Base-by-base conservation (phyloP, 2,797 vertebrate species). In the Pseudomugil gertrudae region DNA sequence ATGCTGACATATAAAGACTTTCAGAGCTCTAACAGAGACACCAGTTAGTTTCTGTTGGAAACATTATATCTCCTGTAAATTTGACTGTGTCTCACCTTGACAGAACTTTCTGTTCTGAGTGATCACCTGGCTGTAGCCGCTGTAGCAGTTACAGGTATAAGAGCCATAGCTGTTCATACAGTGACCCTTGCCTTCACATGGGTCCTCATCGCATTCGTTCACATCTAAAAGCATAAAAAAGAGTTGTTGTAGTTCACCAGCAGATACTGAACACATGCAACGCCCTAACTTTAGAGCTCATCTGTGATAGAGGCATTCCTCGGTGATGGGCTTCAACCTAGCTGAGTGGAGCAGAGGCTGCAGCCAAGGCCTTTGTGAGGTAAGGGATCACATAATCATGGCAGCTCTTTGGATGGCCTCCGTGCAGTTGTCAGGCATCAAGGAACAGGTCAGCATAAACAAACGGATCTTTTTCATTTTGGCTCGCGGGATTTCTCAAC, bases 151-250 rank as follows among this genome's bases (percentile, higher is more conserved):
- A 68, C 97, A 98, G 60, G 92, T 92, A 70, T 95, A 97, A 80
- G 96, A 97, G 63, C 96, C 97, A 50, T 94, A 84, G 0, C 66
- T 95, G 91, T 98, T 98, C 54, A 95, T 67, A 52, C 97, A 98
- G 74, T 55, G 94, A 19, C 96, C 96, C 80, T 90, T 96, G 48
- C 94, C 95, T 35, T 87, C 90, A 47, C 97, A 98, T 9, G 95
- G 95, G 62, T 95, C 91, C 50, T 87, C 86, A 54, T 95, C 92
- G 78, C 97, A 98, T 73, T 98, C 97, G 0, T 98, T 94, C 68
- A 96, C 87, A 89, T 98, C 97, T 98, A 79, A 58, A 40, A 21
- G 27, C 30, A 65, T 60, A 68, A 71, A 35, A 21, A 55, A 60
- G 62, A n/a, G 68, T 60, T 48, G 68, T 59, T 82, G 47, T 53